Conservation (phyloP, 2,113 vertebrate genomes). For the Eulemur rufifrons region DNA sequence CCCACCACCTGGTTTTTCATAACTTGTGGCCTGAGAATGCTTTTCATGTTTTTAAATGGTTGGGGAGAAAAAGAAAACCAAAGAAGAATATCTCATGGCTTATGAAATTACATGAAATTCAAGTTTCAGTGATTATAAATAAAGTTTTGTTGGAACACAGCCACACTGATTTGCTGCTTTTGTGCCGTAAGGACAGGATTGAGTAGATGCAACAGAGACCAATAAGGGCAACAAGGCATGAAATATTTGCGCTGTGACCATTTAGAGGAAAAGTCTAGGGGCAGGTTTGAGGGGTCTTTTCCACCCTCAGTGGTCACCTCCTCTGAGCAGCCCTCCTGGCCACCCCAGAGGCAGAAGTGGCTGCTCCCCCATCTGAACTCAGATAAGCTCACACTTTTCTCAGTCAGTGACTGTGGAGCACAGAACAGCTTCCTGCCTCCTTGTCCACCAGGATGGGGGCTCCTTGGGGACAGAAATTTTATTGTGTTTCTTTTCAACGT, state of each 20-base stretch:
- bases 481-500: not conserved
- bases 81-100: not conserved
- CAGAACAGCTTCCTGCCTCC: not conserved
- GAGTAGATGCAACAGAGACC: not conserved
- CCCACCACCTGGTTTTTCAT: not conserved
- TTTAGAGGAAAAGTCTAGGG: not conserved
- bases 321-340: not conserved
- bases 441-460: fast-evolving
- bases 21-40: not conserved
- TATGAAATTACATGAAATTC: not conserved
- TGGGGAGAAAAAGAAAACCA: not conserved
- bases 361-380: fast-evolving
- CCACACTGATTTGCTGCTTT: not conserved
- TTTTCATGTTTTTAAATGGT: not conserved
- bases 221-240: not conserved
- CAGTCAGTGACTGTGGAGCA: fast-evolving
- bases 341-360: not conserved
- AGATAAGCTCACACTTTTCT: not conserved
- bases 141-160: not conserved
- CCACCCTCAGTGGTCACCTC: not conserved
- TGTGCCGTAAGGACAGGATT: fast-evolving
- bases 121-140: not conserved
- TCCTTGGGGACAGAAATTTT: not conserved
- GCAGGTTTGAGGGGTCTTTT: not conserved
- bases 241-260: not conserved